Evolutionary conservation across 2,797 vertebrate species (phyloP), one percentile per base, ranked within the genome.

Genomic region (Sphaeramia orbicularis): DNA sequence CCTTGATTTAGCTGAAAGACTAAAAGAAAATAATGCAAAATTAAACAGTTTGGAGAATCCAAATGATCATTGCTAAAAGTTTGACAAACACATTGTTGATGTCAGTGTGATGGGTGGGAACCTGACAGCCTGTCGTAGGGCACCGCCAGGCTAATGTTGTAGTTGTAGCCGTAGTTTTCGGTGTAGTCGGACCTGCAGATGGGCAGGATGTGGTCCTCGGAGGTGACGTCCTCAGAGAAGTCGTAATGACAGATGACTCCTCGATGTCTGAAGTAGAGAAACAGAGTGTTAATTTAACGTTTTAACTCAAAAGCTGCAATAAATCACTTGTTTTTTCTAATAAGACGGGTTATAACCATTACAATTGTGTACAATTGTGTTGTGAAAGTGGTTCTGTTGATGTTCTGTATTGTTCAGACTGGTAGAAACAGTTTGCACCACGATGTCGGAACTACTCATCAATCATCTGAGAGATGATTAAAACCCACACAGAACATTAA

Each of bases 191-290:
- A 96, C 70, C 96, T 94, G 91, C 97, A 99, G 86, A 98, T 95
- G 19, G 97, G 96, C 10, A 98, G 94, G 14, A 97, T 7, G 10
- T 96, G 95, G 16, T 95, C 95, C 18, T 81, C 93, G 0, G 94
- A 84, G 74, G 91, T 14, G 11, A 89, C 88, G 32, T 97, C 96
- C 81, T 92, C 93, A 0, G 96, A 95, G 87, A 99, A 99, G 74
- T 97, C 96, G 0, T 98, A 98, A 64, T 91, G 95, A 14, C 95
- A 95, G 90, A 99, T 95, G 65, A 95, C 86, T 21, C 98, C 98
- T 6, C 95, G 84, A 82, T 98, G 95, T 69, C 97, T 99, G 83
- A 1, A 54, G 14, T 6, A 32, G 0, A 10, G 38, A 50, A n/a
- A 50, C 2, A 62, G 1, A 6, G 5, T 10, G 1, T 40, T 19